Evolutionary conservation across 2,797 vertebrate genomes (phyloP).

Genomic region (Podarcis siculus): DNA sequence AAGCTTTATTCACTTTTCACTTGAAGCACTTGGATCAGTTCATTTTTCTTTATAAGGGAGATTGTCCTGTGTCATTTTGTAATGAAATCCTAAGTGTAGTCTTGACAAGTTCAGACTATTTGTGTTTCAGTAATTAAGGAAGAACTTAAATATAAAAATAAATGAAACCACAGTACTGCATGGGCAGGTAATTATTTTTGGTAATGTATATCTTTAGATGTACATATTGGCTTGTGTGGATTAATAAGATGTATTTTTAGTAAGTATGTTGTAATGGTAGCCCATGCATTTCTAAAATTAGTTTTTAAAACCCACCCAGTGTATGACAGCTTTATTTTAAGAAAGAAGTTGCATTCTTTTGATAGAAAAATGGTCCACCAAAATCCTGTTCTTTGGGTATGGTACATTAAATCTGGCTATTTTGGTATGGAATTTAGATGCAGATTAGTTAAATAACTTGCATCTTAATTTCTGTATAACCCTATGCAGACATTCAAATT

Average conservation of each 20-base stretch:
- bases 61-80: conserved; percentile 43
- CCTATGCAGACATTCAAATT: not conserved
- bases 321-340: not conserved
- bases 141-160: conserved; percentile 62
- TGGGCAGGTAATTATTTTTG: conserved; percentile 55
- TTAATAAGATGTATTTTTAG: not conserved
- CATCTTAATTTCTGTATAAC: not conserved
- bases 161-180: conserved; percentile 54
- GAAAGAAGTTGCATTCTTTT: not conserved
- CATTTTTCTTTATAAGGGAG: conserved; percentile 57
- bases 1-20: conserved; percentile 66
- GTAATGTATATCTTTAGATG: conserved; percentile 3
- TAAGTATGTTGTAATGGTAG: not conserved
- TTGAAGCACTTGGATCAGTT: conserved; percentile 46
- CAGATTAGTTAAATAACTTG: not conserved
- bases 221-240: not conserved
- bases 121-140: conserved; percentile 61
- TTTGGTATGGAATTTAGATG: not conserved
- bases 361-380: not conserved
- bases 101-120: conserved; percentile 48
- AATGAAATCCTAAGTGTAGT: conserved; percentile 51
- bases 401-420: not conserved
- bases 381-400: not conserved
- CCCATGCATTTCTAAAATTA: not conserved
- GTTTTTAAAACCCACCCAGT: not conserved